A percentile compares a stretch with the other conserved stretches of the same genome.
Conservation (phyloP, 2,888 invertebrate species). For the Gnatocerus cornutus region DNA sequence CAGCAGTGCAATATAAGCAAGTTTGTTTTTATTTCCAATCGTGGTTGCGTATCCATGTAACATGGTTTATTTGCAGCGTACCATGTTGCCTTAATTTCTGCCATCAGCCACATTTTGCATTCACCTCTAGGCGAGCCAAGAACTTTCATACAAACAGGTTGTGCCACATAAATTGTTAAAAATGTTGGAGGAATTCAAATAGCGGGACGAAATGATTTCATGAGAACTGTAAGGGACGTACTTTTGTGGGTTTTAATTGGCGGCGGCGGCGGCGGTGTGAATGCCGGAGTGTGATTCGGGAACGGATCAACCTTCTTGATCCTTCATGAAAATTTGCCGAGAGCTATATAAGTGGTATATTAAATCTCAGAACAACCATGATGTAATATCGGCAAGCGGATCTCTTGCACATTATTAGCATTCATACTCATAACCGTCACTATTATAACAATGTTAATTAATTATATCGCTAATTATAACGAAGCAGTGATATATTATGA, state of each 20-base stretch:
- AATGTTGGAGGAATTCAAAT: constrained; percentile 21
- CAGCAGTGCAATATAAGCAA: constrained; percentile 57
- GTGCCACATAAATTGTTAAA: constrained; percentile 44
- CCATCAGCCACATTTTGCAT: constrained; percentile 62
- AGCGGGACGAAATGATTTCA: constrained; percentile 15
- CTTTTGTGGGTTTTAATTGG: constrained; percentile 31
- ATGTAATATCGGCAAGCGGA: constrained; percentile 58
- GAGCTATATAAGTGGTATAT: constrained; percentile 59
- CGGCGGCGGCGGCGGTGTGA: neutral
- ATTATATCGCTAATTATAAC: constrained; percentile 67
- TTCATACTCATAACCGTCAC: constrained; percentile 68
- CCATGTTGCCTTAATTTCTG: constrained; percentile 64
- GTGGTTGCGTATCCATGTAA: constrained; percentile 62
- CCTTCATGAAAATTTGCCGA: constrained; percentile 56
- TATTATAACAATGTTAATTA: constrained; percentile 70
- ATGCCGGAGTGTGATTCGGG: constrained; percentile 1
- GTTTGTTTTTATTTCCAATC: constrained; percentile 64
- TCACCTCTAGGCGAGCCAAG: constrained; percentile 55
- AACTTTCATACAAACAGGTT: constrained; percentile 43
- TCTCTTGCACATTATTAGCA: constrained; percentile 66
- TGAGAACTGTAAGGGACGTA: constrained; percentile 1
- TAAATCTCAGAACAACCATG: constrained; percentile 60
- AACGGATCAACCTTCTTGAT: constrained; percentile 51
- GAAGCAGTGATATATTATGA: constrained; percentile 64
- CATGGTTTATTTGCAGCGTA: constrained; percentile 62